Conservation (phyloP, 2,888 invertebrate genomes). For the Acronicta aceris region DNA sequence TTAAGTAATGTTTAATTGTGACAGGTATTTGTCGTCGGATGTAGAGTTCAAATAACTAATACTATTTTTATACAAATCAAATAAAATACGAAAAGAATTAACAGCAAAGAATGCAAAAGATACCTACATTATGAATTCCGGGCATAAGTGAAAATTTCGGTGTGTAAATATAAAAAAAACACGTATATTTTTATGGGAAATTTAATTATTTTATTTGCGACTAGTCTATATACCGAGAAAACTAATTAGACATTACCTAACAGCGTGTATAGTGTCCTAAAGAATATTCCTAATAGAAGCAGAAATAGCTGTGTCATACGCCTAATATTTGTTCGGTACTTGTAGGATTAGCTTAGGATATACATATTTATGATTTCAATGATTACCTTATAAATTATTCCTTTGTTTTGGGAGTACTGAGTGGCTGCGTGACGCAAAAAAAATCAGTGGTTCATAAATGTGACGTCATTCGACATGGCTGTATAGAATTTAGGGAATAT, state of each 20-base stretch:
- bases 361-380: conserved; percentile 51
- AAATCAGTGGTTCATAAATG: conserved; percentile 5
- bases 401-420: conserved; percentile 44
- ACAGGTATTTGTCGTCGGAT: too few species aligned
- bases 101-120: too few species aligned
- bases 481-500: background rate
- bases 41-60: too few species aligned
- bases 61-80: too few species aligned
- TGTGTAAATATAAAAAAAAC: too few species aligned
- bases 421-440: conserved; percentile 34
- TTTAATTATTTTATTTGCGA: too few species aligned
- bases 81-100: too few species aligned
- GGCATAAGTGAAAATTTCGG: too few species aligned
- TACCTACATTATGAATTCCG: too few species aligned
- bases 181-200: too few species aligned
- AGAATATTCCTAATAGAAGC: conserved; percentile 53
- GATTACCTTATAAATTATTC: conserved; percentile 39
- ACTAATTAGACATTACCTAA: conserved; percentile 30
- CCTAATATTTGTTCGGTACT: conserved; percentile 47
- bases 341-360: conserved; percentile 43
- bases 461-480: conserved; percentile 34
- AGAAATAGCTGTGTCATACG: conserved; percentile 49
- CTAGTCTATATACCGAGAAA: background rate
- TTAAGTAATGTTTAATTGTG: conserved; percentile 38
- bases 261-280: conserved; percentile 33